A percentile compares a stretch with the other conserved stretches of the same genome.
These are phyloP conservation scores for Teleogryllus occipitalis DNA, from an alignment of 1,140 invertebrate genomes.

Conservation along the genomic window DNA sequence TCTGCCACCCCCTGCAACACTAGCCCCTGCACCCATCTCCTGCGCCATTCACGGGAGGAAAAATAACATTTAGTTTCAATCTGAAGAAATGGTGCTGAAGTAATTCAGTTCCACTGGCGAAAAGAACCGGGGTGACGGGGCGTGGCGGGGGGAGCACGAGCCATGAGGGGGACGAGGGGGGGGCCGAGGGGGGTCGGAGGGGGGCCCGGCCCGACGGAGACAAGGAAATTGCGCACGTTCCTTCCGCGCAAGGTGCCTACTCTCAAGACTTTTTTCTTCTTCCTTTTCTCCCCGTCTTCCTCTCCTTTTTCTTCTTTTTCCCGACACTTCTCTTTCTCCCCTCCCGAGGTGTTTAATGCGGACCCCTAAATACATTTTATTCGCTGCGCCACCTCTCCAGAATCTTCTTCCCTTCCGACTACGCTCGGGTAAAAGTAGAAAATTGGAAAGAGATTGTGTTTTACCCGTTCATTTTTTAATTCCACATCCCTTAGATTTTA, in stretches of 20 bases:
- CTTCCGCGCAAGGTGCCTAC: not conserved
- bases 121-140: not conserved
- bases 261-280: not conserved
- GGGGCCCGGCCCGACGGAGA: not conserved
- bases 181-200: too few species aligned
- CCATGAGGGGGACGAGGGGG: not conserved
- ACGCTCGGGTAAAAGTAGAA: not conserved
- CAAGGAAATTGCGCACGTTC: not conserved
- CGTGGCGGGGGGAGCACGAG: not conserved
- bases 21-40: not conserved
- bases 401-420: not conserved
- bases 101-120: conserved; percentile 10
- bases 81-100: conserved; percentile 17
- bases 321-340: not conserved
- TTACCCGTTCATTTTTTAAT: not conserved
- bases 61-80: conserved; percentile 17
- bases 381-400: not conserved
- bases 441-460: conserved; percentile 5
- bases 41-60: conserved; percentile 6
- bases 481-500: not conserved
- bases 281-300: not conserved
- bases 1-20: not conserved
- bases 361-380: not conserved
- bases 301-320: not conserved
- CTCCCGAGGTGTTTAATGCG: not conserved